Evolutionary conservation across 2,113 vertebrate genomes (phyloP).

Genomic region (Corythoichthys haematopterus): DNA sequence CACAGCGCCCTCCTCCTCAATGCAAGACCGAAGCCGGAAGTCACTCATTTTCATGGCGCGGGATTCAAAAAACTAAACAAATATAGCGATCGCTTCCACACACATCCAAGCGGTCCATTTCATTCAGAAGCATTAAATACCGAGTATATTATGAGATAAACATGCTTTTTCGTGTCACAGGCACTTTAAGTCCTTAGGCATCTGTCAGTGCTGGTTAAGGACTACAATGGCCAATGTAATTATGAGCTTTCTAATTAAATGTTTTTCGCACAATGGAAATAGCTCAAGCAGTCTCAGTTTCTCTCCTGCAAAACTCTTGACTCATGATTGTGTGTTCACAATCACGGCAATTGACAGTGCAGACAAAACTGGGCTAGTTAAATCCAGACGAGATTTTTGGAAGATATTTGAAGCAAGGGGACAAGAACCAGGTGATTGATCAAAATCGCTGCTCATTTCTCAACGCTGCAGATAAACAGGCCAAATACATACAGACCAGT

Average conservation of each 20-base stretch:
- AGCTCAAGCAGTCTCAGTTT: neutral
- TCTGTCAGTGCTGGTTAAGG: slow-evolving; percentile 7
- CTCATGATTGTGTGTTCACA: neutral
- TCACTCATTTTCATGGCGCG: too few species aligned
- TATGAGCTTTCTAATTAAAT: neutral
- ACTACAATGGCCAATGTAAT: slow-evolving; percentile 34
- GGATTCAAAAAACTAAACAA: too few species aligned
- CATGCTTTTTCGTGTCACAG: too few species aligned
- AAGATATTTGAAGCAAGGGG: neutral
- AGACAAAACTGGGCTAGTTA: neutral
- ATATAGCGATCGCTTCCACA: too few species aligned
- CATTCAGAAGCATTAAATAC: too few species aligned
- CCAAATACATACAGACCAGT: neutral
- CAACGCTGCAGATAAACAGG: neutral
- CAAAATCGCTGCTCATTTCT: neutral
- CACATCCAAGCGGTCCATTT: too few species aligned
- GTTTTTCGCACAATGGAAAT: neutral
- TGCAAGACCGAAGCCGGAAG: accelerated
- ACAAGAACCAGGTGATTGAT: slow-evolving; percentile 2
- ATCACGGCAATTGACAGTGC: neutral
- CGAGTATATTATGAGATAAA: too few species aligned
- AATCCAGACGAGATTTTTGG: neutral
- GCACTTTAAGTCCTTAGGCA: slow-evolving; percentile 4
- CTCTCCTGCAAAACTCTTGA: neutral
- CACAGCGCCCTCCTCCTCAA: too few species aligned